Percentiles rank a stretch among this genome's conserved stretches.
Conservation (phyloP, 1,140 invertebrate genomes). For the Rhopalosiphum padi region DNA sequence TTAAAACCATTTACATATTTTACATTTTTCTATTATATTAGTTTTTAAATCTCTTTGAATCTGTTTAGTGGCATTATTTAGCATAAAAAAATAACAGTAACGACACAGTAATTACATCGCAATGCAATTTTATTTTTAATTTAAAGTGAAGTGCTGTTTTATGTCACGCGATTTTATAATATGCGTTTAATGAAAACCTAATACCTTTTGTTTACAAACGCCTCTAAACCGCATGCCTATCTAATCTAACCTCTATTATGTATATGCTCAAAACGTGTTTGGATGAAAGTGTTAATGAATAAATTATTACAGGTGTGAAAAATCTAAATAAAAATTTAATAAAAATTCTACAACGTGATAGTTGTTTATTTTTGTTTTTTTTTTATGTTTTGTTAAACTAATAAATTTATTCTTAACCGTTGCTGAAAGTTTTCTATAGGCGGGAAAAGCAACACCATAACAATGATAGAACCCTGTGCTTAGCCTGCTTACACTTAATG, state of each 20-base stretch:
- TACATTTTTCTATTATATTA: neutral
- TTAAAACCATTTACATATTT: neutral
- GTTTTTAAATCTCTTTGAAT: constrained; percentile 12
- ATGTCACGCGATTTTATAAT: constrained; percentile 43
- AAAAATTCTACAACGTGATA: constrained; percentile 7
- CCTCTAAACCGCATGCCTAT: constrained; percentile 10
- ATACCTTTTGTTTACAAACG: constrained; percentile 14
- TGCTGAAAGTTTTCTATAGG: neutral
- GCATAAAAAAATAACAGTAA: neutral
- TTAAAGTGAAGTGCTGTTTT: neutral
- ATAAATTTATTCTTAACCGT: constrained; percentile 32
- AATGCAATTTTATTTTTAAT: constrained; percentile 44
- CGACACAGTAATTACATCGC: constrained; percentile 14
- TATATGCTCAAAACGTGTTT: neutral
- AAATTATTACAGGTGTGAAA: neutral
- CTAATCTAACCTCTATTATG: neutral
- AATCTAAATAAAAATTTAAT: neutral
- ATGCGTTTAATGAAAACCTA: constrained; percentile 11
- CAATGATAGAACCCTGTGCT: neutral
- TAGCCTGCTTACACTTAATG: constrained; percentile 7
- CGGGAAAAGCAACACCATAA: neutral
- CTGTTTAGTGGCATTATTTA: constrained; percentile 8
- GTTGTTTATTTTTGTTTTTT: neutral
- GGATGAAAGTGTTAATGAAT: neutral
- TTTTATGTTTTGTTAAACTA: neutral